Percentiles rank a stretch among this genome's conserved stretches.
Conservation (phyloP, 2,888 invertebrate species). For the Cetonia aurata region DNA sequence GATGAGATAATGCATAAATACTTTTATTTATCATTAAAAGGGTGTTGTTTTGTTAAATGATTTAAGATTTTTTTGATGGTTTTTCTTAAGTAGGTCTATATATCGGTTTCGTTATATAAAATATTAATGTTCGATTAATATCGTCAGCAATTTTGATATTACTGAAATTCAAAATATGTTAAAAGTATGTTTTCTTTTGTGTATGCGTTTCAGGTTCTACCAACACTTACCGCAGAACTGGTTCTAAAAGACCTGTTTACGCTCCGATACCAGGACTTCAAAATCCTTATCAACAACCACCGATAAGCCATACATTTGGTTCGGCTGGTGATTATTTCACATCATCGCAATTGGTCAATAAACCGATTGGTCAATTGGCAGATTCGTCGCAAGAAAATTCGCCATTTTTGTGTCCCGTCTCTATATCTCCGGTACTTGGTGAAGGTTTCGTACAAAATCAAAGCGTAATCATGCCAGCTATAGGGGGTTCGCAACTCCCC, state of each 20-base stretch:
- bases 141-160: no score
- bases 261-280: conserved; percentile 79
- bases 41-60: no score
- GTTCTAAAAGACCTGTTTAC: conserved; percentile 78
- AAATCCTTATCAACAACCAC: conserved; percentile 30
- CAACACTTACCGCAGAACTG: conserved; percentile 76
- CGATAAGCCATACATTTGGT: conserved; percentile 36
- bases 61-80: no score
- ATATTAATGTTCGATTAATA: no score
- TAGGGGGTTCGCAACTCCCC: conserved; percentile 53
- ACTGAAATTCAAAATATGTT: no score
- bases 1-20: no score
- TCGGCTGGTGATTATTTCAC: conserved; percentile 47
- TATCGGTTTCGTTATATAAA: no score
- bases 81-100: no score
- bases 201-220: conserved; percentile 54
- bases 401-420: conserved; percentile 43
- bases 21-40: no score
- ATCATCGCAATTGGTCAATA: conserved; percentile 37
- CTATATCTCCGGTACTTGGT: conserved; percentile 13
- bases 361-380: conserved; percentile 35
- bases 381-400: conserved; percentile 36
- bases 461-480: conserved; percentile 58
- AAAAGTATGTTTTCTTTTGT: conserved; percentile 1
- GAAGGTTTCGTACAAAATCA: conserved; percentile 29